phyloP scores from a whole-genome alignment of 2,797 vertebrate species.

The Hozukius guyotensis region DNA sequence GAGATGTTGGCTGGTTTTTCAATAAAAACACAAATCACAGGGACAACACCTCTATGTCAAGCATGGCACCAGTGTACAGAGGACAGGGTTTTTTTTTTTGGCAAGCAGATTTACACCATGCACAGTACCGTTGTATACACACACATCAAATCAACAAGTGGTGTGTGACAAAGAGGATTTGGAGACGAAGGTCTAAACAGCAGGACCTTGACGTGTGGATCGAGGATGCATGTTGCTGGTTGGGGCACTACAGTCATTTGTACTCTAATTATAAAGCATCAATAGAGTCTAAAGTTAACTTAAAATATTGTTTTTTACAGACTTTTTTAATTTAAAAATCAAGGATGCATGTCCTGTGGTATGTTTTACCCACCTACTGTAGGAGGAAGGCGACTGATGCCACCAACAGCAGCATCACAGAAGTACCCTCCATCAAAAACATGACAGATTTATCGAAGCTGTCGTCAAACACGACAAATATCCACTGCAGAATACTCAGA shows the following conservation, averaged over 20 bases:
- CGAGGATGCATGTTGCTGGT: conserved; percentile 37
- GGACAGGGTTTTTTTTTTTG: conserved; percentile 39
- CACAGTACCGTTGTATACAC: conserved; percentile 62
- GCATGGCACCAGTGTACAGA: conserved; percentile 66
- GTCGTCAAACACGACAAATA: conserved; percentile 50
- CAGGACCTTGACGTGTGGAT: conserved; percentile 18
- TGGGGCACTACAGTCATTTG: conserved; percentile 8
- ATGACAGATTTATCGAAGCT: conserved; percentile 23
- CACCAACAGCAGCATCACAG: conserved; percentile 30
- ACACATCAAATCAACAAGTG: conserved; percentile 57
- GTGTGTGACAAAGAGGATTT: conserved; percentile 15
- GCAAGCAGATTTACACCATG: conserved; percentile 73
- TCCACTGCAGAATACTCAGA: conserved; percentile 51
- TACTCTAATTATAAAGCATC: background rate
- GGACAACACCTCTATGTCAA: conserved; percentile 58
- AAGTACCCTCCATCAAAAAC: conserved; percentile 37
- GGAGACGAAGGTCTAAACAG: conserved; percentile 24
- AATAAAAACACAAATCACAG: conserved; percentile 56
- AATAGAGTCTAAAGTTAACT: background rate
- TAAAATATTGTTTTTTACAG: background rate
- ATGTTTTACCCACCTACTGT: background rate
- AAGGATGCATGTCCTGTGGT: background rate
- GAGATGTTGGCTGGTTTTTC: conserved; percentile 60
- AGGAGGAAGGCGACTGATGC: conserved; percentile 1
- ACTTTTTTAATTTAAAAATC: conserved; percentile 6